A percentile compares a stretch with the other conserved stretches of the same genome.
Evolutionary conservation across 2,888 invertebrate genomes (phyloP).

Genomic region (Calameuta pallipes): DNA sequence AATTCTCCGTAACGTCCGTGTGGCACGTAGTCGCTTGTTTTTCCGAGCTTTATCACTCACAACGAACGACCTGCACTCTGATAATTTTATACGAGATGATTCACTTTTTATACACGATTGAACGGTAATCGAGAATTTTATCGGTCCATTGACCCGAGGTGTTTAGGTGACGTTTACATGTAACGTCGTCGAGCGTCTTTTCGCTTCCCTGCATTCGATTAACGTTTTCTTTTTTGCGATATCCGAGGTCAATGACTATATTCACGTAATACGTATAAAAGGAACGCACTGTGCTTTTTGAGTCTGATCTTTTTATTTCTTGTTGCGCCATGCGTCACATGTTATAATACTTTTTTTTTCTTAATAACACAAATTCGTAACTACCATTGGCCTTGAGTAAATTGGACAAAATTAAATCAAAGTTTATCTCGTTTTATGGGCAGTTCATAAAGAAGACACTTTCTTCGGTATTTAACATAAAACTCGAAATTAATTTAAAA

Average conservation of each 20-base stretch:
- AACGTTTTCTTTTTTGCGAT: constrained; percentile 26
- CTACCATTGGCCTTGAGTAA: background rate
- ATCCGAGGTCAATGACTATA: background rate
- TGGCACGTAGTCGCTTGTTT: background rate
- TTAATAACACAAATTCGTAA: background rate
- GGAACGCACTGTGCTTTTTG: constrained; percentile 21
- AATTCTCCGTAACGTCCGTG: background rate
- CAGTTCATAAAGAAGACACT: background rate
- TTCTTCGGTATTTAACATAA: background rate
- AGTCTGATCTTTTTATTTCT: constrained; percentile 16
- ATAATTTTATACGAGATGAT: background rate
- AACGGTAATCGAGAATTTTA: constrained; percentile 47
- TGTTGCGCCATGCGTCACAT: background rate
- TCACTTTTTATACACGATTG: constrained; percentile 26
- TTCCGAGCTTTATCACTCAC: background rate
- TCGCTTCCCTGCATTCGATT: constrained; percentile 30
- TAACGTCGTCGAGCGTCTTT: constrained; percentile 18
- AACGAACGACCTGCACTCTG: background rate
- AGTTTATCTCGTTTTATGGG: background rate
- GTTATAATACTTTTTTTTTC: background rate
- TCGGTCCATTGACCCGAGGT: constrained; percentile 48
- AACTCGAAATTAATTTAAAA: background rate
- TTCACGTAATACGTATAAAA: background rate
- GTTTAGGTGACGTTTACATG: background rate
- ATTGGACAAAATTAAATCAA: background rate